phyloP scores from a whole-genome alignment of 2,113 vertebrate species.

The Recurvirostra avosetta region DNA sequence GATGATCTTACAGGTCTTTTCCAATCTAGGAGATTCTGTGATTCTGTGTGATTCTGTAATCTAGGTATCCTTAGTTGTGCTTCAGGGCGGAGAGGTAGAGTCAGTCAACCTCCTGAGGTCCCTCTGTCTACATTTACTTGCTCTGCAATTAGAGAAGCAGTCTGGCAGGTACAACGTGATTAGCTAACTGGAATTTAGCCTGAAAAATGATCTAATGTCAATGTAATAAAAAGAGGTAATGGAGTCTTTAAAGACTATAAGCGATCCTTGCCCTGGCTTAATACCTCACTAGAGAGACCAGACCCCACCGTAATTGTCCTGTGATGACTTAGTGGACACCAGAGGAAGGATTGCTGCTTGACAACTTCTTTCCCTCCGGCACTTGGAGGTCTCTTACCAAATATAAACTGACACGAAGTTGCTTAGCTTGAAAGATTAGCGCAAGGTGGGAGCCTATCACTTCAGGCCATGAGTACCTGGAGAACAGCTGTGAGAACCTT shows the following conservation, averaged over 20 bases:
- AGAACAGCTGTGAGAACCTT: not conserved
- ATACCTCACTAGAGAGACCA: not conserved
- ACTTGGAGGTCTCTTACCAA: not conserved
- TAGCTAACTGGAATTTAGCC: not conserved
- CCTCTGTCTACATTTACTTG: not conserved
- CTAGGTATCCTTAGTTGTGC: not conserved
- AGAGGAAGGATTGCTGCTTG: not conserved
- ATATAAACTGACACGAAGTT: not conserved
- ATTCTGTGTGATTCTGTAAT: not conserved
- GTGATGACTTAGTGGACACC: not conserved
- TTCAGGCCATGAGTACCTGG: not conserved
- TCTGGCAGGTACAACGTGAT: not conserved
- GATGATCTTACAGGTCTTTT: no score
- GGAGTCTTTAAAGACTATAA: not conserved
- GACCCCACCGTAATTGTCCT: not conserved
- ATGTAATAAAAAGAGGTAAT: not conserved
- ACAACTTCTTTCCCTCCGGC: not conserved
- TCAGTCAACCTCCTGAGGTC: not conserved
- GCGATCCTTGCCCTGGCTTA: not conserved
- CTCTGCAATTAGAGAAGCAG: not conserved
- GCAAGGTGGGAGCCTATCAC: not conserved
- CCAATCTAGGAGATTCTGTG: no score
- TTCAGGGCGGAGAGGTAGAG: not conserved
- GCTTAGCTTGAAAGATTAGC: not conserved
- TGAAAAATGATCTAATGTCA: not conserved